These are phyloP conservation scores for Aphidius colemani DNA, from an alignment of 2,888 invertebrate genomes.

Conservation along the genomic window DNA sequence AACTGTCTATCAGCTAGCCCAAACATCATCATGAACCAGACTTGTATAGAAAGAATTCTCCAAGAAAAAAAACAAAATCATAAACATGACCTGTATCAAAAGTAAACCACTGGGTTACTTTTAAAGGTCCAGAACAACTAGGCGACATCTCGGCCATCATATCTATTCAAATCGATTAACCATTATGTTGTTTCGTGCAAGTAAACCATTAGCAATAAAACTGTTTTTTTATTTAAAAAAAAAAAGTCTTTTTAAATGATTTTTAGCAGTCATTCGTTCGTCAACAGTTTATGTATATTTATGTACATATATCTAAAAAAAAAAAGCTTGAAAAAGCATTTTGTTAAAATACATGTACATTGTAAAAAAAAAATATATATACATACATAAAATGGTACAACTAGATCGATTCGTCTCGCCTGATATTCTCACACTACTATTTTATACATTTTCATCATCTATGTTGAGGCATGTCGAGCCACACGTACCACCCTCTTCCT, in stretches of 20 bases:
- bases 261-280: too few relatives aligned
- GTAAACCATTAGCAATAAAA: slow-evolving; percentile 42
- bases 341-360: too few relatives aligned
- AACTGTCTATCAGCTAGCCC: too few relatives aligned
- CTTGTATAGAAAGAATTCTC: too few relatives aligned
- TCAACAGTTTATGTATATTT: too few relatives aligned
- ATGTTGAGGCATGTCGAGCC: slow-evolving; percentile 46
- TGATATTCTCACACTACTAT: slow-evolving; percentile 35
- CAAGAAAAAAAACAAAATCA: background rate
- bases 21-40: too few relatives aligned
- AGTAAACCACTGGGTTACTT: background rate
- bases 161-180: slow-evolving; percentile 14
- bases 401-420: slow-evolving; percentile 55
- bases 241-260: background rate
- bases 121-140: slow-evolving; percentile 30
- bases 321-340: slow-evolving; percentile 5
- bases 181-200: slow-evolving; percentile 42
- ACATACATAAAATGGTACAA: slow-evolving; percentile 26
- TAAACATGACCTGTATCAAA: background rate
- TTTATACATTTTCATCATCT: slow-evolving; percentile 1
- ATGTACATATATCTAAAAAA: slow-evolving; percentile 8
- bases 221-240: slow-evolving; percentile 35
- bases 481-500: slow-evolving; percentile 50
- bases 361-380: slow-evolving; percentile 16
- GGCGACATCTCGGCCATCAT: slow-evolving; percentile 20